Conservation (phyloP, 2,113 vertebrate genomes). For the Coptodon rendalli region DNA sequence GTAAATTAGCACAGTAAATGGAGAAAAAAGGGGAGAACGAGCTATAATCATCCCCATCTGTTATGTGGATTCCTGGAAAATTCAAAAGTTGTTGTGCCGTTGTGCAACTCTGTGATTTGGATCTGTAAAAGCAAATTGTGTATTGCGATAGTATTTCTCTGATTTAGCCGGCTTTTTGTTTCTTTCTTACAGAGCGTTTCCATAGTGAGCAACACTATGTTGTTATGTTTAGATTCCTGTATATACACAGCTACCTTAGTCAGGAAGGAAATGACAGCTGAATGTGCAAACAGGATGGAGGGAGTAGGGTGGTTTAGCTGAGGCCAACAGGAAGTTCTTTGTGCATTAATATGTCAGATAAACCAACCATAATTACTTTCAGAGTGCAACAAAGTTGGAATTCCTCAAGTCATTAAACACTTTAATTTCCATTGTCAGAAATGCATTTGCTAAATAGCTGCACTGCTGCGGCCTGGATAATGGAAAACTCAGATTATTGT, state of each 20-base stretch:
- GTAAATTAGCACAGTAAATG: not conserved
- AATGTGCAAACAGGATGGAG: constrained; percentile 67
- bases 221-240: constrained; percentile 35
- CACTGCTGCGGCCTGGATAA: not conserved
- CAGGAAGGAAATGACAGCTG: constrained; percentile 53
- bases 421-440: not conserved
- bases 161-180: not conserved
- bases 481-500: not conserved
- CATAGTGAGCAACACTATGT: constrained; percentile 1
- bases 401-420: not conserved
- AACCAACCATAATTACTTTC: not conserved
- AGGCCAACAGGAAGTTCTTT: constrained; percentile 35
- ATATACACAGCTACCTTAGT: constrained; percentile 34
- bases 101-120: not conserved
- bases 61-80: not conserved
- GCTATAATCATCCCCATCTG: constrained; percentile 4
- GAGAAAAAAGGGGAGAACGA: not conserved
- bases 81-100: not conserved
- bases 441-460: not conserved
- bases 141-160: not conserved
- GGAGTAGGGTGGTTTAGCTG: constrained; percentile 11
- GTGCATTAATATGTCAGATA: constrained; percentile 42
- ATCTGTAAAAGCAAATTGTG: not conserved
- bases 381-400: not conserved
- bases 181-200: not conserved